Conservation (phyloP, 2,113 vertebrate species). For the Marcusenius ussheri region DNA sequence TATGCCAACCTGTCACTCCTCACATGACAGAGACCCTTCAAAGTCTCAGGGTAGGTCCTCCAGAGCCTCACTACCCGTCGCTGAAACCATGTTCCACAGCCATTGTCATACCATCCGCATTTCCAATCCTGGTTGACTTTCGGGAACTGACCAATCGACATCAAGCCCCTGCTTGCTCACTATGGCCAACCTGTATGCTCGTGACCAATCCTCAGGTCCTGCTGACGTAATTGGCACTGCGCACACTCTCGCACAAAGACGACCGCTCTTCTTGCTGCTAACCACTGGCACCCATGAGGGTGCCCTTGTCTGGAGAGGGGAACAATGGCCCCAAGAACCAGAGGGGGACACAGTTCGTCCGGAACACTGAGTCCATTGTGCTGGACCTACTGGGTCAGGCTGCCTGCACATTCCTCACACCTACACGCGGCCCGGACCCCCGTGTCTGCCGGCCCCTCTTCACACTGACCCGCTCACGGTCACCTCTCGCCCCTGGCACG, state of each 20-base stretch:
- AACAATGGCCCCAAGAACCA: conserved; percentile 10
- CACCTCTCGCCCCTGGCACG: background rate
- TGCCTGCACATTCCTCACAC: conserved; percentile 40
- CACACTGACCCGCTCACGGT: background rate
- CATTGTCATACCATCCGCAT: background rate
- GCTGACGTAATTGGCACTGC: background rate
- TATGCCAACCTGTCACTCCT: background rate
- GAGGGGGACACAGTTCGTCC: background rate
- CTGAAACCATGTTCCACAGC: background rate
- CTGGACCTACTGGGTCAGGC: conserved; percentile 19
- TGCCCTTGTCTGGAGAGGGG: background rate
- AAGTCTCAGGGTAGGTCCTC: background rate
- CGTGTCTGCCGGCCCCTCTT: background rate
- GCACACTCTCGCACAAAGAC: background rate
- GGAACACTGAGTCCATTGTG: conserved; percentile 38
- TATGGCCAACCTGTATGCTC: background rate
- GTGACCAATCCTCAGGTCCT: background rate
- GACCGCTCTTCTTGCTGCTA: background rate
- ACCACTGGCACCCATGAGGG: background rate
- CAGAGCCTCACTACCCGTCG: background rate
- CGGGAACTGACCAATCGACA: background rate
- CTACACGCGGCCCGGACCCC: conserved; percentile 29
- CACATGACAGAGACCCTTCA: background rate
- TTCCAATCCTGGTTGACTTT: background rate
- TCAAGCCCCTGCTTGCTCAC: background rate